These are phyloP conservation scores for Microcebus lehilahytsara DNA, from an alignment of 2,113 vertebrate genomes.

Conservation along the genomic window DNA sequence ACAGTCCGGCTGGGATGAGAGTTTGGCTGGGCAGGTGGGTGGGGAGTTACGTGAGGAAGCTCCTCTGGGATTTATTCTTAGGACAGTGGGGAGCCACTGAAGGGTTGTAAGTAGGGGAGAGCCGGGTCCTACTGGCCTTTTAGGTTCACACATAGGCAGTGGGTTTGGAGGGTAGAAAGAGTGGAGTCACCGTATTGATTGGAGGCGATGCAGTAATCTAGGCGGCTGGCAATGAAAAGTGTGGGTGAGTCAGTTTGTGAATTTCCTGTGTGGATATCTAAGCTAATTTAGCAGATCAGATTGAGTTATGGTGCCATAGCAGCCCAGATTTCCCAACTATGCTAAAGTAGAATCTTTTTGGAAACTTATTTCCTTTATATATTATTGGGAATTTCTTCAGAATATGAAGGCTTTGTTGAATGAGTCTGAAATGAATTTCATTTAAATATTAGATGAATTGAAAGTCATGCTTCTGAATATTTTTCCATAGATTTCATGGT, in stretches of 20 bases:
- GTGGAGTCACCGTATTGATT: no score
- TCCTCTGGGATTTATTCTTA: not conserved
- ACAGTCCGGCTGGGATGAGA: not conserved
- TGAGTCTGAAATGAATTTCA: constrained; percentile 38
- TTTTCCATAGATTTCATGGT: constrained; percentile 3
- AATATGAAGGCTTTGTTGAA: constrained; percentile 35
- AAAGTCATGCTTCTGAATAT: constrained; percentile 43
- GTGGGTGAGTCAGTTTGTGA: not conserved
- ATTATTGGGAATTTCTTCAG: constrained; percentile 10
- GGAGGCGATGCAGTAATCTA: no score
- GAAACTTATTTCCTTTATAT: not conserved
- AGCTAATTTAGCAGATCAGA: not conserved
- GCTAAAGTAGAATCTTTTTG: not conserved
- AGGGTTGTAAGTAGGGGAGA: not conserved
- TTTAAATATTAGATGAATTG: constrained; percentile 58
- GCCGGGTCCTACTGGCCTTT: not conserved
- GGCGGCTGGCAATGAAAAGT: not conserved
- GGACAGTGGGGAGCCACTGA: not conserved
- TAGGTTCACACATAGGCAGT: not conserved
- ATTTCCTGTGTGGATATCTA: not conserved
- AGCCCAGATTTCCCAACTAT: not conserved
- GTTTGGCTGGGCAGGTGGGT: not conserved
- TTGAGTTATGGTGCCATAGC: not conserved
- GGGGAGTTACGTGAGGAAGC: not conserved
- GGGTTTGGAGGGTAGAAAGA: not conserved